Percentiles rank a stretch among this genome's conserved stretches.
Evolutionary conservation across 2,113 vertebrate genomes (phyloP).

Genomic region (Pungitius pungitius): DNA sequence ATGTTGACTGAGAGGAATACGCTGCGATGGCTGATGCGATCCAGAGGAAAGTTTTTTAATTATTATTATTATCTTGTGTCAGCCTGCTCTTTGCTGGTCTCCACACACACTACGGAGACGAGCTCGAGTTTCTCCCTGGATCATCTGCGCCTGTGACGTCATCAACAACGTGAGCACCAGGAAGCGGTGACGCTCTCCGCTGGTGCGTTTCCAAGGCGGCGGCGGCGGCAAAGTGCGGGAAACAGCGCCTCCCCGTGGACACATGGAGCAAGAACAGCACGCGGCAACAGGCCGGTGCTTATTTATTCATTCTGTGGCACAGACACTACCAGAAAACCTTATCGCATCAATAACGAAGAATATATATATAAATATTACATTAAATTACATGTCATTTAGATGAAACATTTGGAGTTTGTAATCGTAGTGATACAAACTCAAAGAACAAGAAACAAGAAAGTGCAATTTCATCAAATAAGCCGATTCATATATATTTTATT

Average conservation of each 20-base stretch:
- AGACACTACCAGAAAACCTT: neutral
- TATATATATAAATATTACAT: no score
- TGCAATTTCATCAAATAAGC: no score
- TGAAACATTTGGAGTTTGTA: no score
- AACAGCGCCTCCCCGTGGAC: constrained; percentile 37
- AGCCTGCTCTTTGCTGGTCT: constrained; percentile 51
- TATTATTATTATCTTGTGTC: neutral
- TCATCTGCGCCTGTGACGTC: constrained; percentile 76
- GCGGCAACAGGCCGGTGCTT: neutral
- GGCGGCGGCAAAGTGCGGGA: neutral
- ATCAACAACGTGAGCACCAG: constrained; percentile 75
- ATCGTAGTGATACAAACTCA: no score
- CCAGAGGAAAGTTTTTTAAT: constrained; percentile 72
- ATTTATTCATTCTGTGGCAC: neutral
- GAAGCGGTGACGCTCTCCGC: constrained; percentile 75
- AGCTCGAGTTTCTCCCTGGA: constrained; percentile 58
- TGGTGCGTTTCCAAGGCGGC: constrained; percentile 48
- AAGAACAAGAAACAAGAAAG: no score
- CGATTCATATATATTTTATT: neutral
- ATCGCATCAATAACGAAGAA: neutral
- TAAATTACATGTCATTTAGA: no score
- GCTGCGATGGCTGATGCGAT: constrained; percentile 24
- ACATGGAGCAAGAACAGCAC: neutral
- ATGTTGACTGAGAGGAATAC: neutral
- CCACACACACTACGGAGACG: constrained; percentile 40